Base-by-base conservation (phyloP, 2,113 vertebrate genomes). In the Rhegmatorhina hoffmannsi region DNA sequence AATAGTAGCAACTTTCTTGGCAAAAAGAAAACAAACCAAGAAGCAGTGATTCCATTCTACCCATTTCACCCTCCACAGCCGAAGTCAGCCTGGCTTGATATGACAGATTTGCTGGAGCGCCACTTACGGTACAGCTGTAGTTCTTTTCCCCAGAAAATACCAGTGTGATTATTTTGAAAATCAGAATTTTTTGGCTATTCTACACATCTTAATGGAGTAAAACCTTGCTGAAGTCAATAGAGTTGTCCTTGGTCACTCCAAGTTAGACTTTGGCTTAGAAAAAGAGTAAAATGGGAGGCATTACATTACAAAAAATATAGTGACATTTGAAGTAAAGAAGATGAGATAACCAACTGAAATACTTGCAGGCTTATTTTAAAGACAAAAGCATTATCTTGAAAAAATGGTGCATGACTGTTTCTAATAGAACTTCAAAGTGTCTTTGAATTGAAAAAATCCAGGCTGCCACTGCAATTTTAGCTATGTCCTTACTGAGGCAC, bases 1-100 rank as follows among this genome's bases (percentile, higher is more conserved):
- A 96, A 95, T 92, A 84, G 82, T 93, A 84, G 82, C 85, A 93
- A 94, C 85, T 95, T 95, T 96, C 90, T 80, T 46, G 60, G 59
- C 9, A 19, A 69, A 79, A 68, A 56, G 86, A 88, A 89, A 77
- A 75, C 66, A 83, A 92, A 38, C n/a, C 1, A 1, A 79, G 88
- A 81, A 92, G 46, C 0, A 3, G 75, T 52, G 76, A 92, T 91
- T 93, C 85, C 84, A 80, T 95, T 85, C 74, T 90, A 28, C 81
- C 58, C 46, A 10, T 86, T 94, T 70, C 74, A 74, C 44, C 46
- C n/a, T 84, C 68, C 33, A 10, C 11, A 43, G 64, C 43, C 72
- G 21, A 63, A 83, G 49, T 55, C 56, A 95, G 66, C 33, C 43
- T 72, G 53, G 33, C 63, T 86, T 81, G 62, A 40, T 82, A 4